Evolutionary conservation across 2,113 vertebrate genomes (phyloP), one percentile per base, ranked within the genome.

Genomic region (Meles meles): DNA sequence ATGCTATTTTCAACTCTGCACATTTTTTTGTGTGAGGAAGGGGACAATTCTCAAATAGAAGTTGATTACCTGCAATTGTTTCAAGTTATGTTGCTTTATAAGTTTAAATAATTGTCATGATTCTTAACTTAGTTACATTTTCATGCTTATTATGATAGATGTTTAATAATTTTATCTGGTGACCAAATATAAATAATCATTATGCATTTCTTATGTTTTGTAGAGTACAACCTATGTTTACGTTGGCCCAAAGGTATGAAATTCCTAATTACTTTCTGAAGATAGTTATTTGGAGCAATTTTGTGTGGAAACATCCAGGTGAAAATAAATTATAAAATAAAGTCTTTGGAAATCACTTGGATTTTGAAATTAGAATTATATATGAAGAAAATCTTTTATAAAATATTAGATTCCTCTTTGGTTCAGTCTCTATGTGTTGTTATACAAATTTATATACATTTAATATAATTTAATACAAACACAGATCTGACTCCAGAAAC

Each of bases 1-100:
- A 85, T 63, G 23, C 37, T 88, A 37, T 97, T 97, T 96, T 88
- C 80, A 80, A 82, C n/a, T 77, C 44, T 87, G 55, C 9, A 71
- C 44, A 72, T 67, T 39, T 89, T 42, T 95, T 72, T 96, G 57
- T 52, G 20, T 94, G 74, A 89, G 29, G n/a, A 96, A 96, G 8
- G 67, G n/a, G 47, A 79, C 49, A 72, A 85, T 67, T 89, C 90
- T 44, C 52, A 89, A 52, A 69, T 20, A 90, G n/a, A 81, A 21
- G 25, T 77, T 97, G 80, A 93, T 88, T 92, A 76, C 15, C 5
- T 93, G 31, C 20, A 96, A 55, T 37, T 91, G 42, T 31, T 55
- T 87, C 55, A 74, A 76, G 17, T 49, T 52, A 31, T 49, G 20
- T 42, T 96, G 39, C n/a, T 72, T 89, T 95, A 72, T 57, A 87